Evolutionary conservation across 2,888 invertebrate genomes (phyloP).

Genomic region (Cheilosia impressa): DNA sequence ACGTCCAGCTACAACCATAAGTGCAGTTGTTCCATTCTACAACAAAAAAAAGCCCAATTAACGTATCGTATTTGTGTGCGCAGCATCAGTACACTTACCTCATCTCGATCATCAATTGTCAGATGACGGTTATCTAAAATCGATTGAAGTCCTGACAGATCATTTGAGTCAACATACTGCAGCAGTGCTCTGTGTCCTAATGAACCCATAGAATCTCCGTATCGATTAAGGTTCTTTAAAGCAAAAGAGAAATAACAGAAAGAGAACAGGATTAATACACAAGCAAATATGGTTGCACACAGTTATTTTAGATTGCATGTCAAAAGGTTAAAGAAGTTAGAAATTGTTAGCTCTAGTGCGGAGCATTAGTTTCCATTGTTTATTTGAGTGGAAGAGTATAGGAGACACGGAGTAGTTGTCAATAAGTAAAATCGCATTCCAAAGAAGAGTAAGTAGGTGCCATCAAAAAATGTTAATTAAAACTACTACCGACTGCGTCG

Average conservation of each 20-base stretch:
- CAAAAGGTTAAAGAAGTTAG: slow-evolving; percentile 1
- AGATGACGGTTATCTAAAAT: slow-evolving; percentile 93
- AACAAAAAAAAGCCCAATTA: slow-evolving; percentile 63
- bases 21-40: slow-evolving; percentile 96
- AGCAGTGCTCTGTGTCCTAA: slow-evolving; percentile 92
- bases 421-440: slow-evolving; percentile 33
- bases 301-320: slow-evolving; percentile 22
- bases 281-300: slow-evolving; percentile 11
- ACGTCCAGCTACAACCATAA: slow-evolving; percentile 95
- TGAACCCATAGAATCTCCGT: slow-evolving; percentile 95
- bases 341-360: slow-evolving; percentile 37
- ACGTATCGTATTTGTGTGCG: slow-evolving; percentile 15
- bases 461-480: background rate
- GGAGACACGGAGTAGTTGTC: background rate
- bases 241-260: slow-evolving; percentile 35
- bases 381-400: background rate
- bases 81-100: slow-evolving; percentile 85
- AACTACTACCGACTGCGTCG: background rate
- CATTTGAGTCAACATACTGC: slow-evolving; percentile 92
- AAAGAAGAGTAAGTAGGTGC: background rate
- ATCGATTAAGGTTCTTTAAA: slow-evolving; percentile 91
- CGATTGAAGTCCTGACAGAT: slow-evolving; percentile 90
- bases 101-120: slow-evolving; percentile 94
- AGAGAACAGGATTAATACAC: slow-evolving; percentile 15
- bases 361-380: slow-evolving; percentile 33